Percentiles rank a stretch among this genome's conserved stretches.
Conservation (phyloP, 37 sponge, comb jelly and placozoan species). For the Aphrocallistes beatrix region DNA sequence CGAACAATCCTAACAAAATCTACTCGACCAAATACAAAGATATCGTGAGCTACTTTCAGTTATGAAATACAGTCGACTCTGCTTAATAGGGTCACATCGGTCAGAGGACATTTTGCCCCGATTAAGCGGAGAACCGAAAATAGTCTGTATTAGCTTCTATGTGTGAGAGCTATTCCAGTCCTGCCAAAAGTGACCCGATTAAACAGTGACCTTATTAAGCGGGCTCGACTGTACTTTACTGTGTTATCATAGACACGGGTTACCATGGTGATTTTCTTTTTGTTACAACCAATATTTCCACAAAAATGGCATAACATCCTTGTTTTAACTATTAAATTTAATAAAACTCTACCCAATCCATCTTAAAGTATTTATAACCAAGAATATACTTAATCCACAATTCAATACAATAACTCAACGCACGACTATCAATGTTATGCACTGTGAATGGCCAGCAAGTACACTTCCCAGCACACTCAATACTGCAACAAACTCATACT, state of each 20-base stretch:
- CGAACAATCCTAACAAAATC: not conserved
- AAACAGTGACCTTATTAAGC: too few relatives aligned
- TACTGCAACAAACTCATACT: slow-evolving; percentile 68
- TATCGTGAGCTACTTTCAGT: not conserved
- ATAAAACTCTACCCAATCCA: not conserved
- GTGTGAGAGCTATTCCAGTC: too few relatives aligned
- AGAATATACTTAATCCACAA: not conserved
- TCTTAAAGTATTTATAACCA: not conserved
- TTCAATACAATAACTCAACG: not conserved
- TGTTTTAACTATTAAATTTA: not conserved
- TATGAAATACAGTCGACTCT: not conserved
- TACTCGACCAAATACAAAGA: not conserved
- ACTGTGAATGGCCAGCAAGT: not conserved
- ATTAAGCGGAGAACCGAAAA: too few relatives aligned
- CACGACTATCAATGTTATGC: not conserved
- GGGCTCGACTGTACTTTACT: too few relatives aligned
- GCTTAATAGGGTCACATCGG: too few relatives aligned
- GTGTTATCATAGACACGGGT: too few relatives aligned
- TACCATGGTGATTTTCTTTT: too few relatives aligned
- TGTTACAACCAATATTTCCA: too few relatives aligned
- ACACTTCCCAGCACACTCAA: not conserved
- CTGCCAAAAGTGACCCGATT: too few relatives aligned
- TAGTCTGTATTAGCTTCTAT: too few relatives aligned
- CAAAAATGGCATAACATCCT: too few relatives aligned
- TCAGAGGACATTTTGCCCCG: too few relatives aligned